Percentiles rank a stretch among this genome's conserved stretches.
phyloP scores from a whole-genome alignment of 2,113 vertebrate species.

The Holacanthus passer region DNA sequence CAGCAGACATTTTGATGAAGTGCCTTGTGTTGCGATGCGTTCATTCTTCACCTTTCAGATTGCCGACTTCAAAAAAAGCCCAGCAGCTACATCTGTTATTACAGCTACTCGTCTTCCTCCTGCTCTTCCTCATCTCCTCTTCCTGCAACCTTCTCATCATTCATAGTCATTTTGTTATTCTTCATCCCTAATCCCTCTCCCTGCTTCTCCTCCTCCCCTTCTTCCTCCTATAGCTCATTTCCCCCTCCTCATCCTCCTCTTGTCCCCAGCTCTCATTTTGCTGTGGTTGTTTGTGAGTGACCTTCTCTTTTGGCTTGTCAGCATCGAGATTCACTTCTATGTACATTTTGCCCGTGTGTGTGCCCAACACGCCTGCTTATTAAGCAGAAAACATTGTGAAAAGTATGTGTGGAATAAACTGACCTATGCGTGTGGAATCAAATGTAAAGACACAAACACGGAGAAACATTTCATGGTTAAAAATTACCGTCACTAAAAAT shows the following conservation, averaged over 20 bases:
- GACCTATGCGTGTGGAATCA: not conserved
- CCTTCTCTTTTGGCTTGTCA: conserved; percentile 29
- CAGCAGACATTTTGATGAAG: conserved; percentile 34
- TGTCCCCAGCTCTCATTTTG: not conserved
- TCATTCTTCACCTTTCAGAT: conserved; percentile 38
- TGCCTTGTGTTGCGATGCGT: not conserved
- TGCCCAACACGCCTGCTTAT: not conserved
- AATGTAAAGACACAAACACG: not conserved
- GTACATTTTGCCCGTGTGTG: not conserved
- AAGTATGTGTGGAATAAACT: conserved; percentile 4
- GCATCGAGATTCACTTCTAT: conserved; percentile 15
- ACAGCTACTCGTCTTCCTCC: conserved; percentile 24
- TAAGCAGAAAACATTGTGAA: conserved; percentile 4
- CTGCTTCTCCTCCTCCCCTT: not conserved
- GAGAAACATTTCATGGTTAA: conserved; percentile 9
- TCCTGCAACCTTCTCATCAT: not conserved
- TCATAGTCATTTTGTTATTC: not conserved
- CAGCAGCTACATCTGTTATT: conserved; percentile 20
- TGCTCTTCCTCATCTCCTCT: not conserved
- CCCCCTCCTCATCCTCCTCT: not conserved
- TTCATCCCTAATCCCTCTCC: not conserved
- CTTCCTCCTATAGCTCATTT: not conserved
- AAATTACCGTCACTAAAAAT: conserved; percentile 66
- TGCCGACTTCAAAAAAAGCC: conserved; percentile 19
- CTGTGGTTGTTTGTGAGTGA: conserved; percentile 14